Conservation (phyloP, 2,797 vertebrate species). For the Hoplostethus atlanticus region DNA sequence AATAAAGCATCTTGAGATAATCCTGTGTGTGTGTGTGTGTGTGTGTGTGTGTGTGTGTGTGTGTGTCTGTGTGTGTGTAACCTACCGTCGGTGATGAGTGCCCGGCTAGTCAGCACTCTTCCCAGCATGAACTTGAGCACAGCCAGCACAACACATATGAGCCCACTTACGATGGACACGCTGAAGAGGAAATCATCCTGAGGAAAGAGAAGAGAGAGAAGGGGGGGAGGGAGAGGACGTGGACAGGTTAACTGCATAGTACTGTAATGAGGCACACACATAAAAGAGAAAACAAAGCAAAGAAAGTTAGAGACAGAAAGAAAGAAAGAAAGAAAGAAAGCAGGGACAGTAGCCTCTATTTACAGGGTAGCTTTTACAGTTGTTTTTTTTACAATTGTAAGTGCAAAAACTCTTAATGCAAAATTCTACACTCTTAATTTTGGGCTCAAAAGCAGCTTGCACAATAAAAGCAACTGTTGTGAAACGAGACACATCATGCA, state of each 20-base stretch:
- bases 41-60: conserved; percentile 22
- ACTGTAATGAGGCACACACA: background rate
- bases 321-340: background rate
- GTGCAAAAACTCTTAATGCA: no score
- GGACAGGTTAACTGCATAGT: background rate
- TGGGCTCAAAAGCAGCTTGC: no score
- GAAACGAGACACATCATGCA: no score
- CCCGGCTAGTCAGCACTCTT: conserved; percentile 95
- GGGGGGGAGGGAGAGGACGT: background rate
- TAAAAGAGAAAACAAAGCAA: background rate
- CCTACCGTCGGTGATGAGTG: conserved; percentile 95
- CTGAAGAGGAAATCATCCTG: conserved; percentile 97
- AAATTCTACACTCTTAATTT: no score
- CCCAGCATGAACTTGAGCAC: conserved; percentile 97
- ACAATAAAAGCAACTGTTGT: no score
- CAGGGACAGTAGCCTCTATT: background rate
- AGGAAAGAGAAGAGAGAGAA: conserved; percentile 16
- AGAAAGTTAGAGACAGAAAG: background rate
- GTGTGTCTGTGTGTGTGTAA: conserved; percentile 28
- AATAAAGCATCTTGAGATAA: background rate
- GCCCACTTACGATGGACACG: conserved; percentile 95
- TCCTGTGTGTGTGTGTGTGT: conserved; percentile 15
- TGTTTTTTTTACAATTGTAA: no score
- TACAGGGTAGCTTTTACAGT: no score
- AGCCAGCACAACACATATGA: conserved; percentile 91